Evolutionary conservation across 2,113 vertebrate genomes (phyloP).

Genomic region (Thamnaconus septentrionalis): DNA sequence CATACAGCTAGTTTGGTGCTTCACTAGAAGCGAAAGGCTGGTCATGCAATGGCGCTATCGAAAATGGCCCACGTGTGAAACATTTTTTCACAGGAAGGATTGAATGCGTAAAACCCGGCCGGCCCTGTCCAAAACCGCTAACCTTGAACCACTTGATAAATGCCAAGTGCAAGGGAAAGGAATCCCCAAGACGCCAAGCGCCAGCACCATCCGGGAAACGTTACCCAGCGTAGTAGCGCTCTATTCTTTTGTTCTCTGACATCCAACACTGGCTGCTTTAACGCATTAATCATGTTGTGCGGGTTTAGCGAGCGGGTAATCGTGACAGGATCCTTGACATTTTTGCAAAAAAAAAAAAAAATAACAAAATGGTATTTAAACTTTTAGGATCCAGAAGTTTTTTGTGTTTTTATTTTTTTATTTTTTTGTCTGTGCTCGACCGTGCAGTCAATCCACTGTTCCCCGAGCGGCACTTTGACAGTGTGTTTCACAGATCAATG

Average conservation of each 20-base stretch:
- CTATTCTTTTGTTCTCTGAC: too few species aligned
- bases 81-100: background rate
- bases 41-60: background rate
- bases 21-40: background rate
- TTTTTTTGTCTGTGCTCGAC: constrained; percentile 8
- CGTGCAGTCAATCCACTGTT: constrained; percentile 19
- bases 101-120: too few species aligned
- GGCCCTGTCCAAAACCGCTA: background rate
- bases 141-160: constrained; percentile 20
- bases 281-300: too few species aligned
- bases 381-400: constrained; percentile 21
- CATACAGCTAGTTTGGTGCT: too few species aligned
- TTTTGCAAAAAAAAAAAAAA: too few species aligned
- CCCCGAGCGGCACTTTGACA: constrained; percentile 34
- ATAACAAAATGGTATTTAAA: constrained; percentile 16
- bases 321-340: too few species aligned
- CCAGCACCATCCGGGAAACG: too few species aligned
- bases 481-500: constrained; percentile 57
- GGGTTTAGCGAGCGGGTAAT: too few species aligned
- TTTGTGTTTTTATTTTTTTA: too few species aligned
- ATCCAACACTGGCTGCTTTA: too few species aligned
- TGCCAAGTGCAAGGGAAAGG: background rate
- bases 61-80: background rate
- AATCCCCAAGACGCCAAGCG: background rate
- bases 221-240: too few species aligned